These are phyloP conservation scores for Mus minutoides DNA, from an alignment of 2,797 vertebrate genomes.

Conservation along the genomic window DNA sequence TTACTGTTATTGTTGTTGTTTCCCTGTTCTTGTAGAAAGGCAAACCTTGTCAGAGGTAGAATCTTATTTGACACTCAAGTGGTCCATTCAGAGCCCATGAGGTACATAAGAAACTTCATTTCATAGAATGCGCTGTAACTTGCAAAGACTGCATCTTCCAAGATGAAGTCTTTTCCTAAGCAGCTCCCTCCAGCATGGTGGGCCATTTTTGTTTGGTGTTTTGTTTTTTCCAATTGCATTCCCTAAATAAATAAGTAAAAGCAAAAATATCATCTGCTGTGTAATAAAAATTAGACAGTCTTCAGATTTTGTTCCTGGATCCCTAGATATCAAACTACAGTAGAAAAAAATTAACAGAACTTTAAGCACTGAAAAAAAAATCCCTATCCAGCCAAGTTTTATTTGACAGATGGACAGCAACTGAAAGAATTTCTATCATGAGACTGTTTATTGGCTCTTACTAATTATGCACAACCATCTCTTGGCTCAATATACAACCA, in stretches of 20 bases:
- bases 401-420: constrained; percentile 31
- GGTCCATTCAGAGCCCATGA: background rate
- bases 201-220: background rate
- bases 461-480: constrained; percentile 30
- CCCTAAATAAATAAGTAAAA: background rate
- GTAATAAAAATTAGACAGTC: constrained; percentile 39
- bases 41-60: background rate
- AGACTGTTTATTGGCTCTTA: background rate
- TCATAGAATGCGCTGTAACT: background rate
- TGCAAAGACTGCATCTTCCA: background rate
- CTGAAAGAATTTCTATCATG: constrained; percentile 53
- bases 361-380: constrained; percentile 21
- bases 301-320: constrained; percentile 22
- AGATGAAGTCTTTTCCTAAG: background rate
- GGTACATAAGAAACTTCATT: constrained; percentile 1
- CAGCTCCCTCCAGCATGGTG: background rate
- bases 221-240: background rate
- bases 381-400: constrained; percentile 37
- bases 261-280: constrained; percentile 21
- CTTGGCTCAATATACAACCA: constrained; percentile 37
- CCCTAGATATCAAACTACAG: constrained; percentile 26
- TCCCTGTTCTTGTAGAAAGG: constrained; percentile 34
- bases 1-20: background rate
- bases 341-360: constrained; percentile 34
- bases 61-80: background rate